Conservation (phyloP, 2,113 vertebrate genomes). For the Lichenostomus cassidix region DNA sequence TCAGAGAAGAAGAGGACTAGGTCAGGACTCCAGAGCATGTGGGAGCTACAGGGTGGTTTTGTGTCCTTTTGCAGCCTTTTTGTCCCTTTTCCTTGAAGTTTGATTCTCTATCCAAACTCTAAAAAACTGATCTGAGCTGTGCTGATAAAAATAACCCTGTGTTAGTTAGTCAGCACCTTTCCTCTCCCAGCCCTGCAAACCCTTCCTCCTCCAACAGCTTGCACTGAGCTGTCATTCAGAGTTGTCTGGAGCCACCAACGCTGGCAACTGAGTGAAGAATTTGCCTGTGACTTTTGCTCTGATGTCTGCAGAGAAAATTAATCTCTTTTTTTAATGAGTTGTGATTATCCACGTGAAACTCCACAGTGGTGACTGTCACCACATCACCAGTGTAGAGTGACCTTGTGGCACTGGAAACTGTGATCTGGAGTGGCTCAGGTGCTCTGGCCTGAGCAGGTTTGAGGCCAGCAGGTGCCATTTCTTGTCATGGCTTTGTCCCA, state of each 20-base stretch:
- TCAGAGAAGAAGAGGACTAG: background rate
- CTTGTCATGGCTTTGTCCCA: background rate
- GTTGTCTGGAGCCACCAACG: constrained; percentile 29
- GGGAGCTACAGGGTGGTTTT: background rate
- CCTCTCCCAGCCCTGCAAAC: background rate
- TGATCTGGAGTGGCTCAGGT: background rate
- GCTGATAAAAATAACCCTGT: constrained; percentile 16
- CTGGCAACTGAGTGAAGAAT: background rate
- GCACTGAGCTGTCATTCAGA: background rate
- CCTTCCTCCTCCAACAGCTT: constrained; percentile 28
- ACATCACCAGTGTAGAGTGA: background rate
- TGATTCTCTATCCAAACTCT: background rate
- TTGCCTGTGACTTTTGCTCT: background rate
- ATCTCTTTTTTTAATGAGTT: background rate
- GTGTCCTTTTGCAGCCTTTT: constrained; percentile 21
- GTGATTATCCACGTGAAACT: background rate
- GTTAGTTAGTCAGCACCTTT: constrained; percentile 34
- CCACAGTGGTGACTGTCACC: background rate
- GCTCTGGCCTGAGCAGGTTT: background rate
- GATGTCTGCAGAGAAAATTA: background rate
- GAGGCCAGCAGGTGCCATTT: background rate
- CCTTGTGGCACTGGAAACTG: background rate
- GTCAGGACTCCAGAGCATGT: constrained; percentile 2
- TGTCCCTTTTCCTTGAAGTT: constrained; percentile 2
- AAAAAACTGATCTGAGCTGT: background rate